Conservation (phyloP, 2,113 vertebrate genomes). For the Otis tarda region DNA sequence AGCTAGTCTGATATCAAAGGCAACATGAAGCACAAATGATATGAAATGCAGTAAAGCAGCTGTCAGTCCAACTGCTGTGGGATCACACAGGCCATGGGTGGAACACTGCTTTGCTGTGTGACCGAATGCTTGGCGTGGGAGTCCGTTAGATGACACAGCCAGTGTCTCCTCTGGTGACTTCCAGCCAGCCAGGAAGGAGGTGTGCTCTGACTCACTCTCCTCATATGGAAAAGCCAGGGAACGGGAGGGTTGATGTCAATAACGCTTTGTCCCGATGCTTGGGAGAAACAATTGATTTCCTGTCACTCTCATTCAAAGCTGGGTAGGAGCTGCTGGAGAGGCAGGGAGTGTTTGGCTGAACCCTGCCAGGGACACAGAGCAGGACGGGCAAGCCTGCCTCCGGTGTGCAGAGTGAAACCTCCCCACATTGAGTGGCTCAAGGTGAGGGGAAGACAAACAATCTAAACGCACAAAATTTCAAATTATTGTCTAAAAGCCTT, state of each 20-base stretch:
- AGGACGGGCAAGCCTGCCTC: background rate
- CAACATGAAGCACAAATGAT: background rate
- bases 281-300: background rate
- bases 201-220: background rate
- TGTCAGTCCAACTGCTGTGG: background rate
- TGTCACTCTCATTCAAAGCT: background rate
- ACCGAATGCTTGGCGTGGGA: fast-evolving
- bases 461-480: background rate
- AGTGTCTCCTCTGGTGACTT: background rate
- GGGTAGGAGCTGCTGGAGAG: background rate
- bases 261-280: background rate
- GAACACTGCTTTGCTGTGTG: background rate
- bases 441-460: background rate
- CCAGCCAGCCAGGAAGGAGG: background rate
- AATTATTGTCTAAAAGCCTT: background rate
- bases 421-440: background rate
- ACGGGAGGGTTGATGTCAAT: background rate
- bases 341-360: background rate
- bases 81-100: background rate
- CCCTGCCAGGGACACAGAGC: background rate
- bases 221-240: background rate
- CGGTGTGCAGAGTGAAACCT: background rate
- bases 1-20: background rate
- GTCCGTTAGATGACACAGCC: background rate
- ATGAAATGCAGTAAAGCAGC: background rate